Conservation (phyloP, 1,140 invertebrate species). For the Drosophila ohnishii region DNA sequence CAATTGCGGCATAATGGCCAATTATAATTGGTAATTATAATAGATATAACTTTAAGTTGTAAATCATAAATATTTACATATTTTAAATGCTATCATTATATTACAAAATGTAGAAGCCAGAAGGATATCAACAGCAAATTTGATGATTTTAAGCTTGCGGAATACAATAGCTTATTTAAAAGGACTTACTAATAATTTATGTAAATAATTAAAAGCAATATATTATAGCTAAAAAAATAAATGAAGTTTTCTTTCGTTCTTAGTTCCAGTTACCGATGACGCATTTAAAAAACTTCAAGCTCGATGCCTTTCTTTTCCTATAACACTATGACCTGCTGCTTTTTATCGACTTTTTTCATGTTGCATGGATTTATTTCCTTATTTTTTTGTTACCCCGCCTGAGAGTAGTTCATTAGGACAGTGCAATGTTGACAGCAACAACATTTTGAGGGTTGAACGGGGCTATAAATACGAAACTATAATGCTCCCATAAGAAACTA, state of each 20-base stretch:
- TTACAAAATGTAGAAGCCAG: no score
- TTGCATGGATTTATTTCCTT: constrained; percentile 31
- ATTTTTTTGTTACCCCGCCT: constrained; percentile 3
- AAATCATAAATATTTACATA: no score
- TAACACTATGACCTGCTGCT: constrained; percentile 17
- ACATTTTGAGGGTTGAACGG: constrained; percentile 50
- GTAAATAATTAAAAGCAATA: neutral
- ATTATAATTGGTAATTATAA: neutral
- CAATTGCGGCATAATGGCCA: no score
- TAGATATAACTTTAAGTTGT: no score
- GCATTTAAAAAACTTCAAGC: neutral
- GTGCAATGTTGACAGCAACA: constrained; percentile 37
- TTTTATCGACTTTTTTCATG: constrained; percentile 38
- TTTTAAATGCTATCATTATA: no score
- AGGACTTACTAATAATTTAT: no score
- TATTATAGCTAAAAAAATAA: neutral
- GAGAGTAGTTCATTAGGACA: constrained; percentile 55
- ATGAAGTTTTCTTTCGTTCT: neutral
- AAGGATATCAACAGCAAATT: no score
- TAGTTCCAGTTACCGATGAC: neutral
- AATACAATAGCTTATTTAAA: no score
- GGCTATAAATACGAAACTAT: constrained; percentile 45
- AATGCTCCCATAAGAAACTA: constrained; percentile 45
- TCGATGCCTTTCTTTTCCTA: neutral
- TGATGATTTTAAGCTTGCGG: no score